Percentiles rank a stretch among this genome's conserved stretches.
These are phyloP conservation scores for Phenganax subtilis DNA, from an alignment of 92 coral and sea anemone species.

Conservation along the genomic window DNA sequence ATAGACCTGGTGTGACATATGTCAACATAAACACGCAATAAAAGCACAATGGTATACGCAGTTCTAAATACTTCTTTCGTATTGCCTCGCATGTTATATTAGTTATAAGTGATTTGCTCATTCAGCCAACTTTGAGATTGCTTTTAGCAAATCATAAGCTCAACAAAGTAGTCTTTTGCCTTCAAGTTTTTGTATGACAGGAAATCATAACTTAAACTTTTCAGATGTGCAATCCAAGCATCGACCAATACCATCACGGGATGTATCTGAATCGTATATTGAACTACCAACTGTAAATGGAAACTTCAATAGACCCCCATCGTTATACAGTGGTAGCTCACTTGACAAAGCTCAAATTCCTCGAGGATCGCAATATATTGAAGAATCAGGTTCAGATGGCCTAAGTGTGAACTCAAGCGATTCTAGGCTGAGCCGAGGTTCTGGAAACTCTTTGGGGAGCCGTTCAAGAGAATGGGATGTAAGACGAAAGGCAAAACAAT, in stretches of 20 bases:
- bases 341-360: conserved; percentile 10
- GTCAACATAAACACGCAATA: conserved; percentile 2
- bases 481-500: background rate
- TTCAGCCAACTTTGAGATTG: background rate
- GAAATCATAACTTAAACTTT: background rate
- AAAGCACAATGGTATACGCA: background rate
- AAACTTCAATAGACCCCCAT: conserved; percentile 11
- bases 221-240: conserved; percentile 23
- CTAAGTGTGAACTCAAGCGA: conserved; percentile 32
- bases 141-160: background rate
- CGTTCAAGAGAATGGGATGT: background rate
- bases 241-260: conserved; percentile 39
- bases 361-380: background rate
- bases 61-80: background rate
- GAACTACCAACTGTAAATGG: conserved; percentile 29
- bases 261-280: conserved; percentile 42
- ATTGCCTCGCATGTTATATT: background rate
- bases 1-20: background rate
- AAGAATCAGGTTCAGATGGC: conserved; percentile 36
- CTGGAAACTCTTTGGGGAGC: background rate
- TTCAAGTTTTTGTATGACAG: conserved; percentile 18
- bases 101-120: too few species aligned
- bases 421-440: conserved; percentile 20
- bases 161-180: background rate
- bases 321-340: conserved; percentile 20